Conservation (phyloP, 2,797 vertebrate species). For the Anomalospiza imberbis region DNA sequence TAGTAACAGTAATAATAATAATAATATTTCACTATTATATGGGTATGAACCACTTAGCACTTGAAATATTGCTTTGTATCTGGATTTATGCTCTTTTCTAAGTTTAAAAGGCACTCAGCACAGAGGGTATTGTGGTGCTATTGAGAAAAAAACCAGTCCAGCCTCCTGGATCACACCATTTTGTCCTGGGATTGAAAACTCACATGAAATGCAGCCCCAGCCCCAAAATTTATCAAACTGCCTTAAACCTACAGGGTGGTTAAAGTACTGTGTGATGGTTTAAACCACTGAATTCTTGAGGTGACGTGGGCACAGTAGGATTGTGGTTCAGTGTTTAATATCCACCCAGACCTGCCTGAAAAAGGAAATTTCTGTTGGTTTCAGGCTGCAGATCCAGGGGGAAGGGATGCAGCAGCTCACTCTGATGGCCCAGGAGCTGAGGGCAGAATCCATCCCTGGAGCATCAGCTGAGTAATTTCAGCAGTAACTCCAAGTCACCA, state of each 20-base stretch:
- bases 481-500: background rate
- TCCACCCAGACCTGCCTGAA: background rate
- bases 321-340: fast-evolving
- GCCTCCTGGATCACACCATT: fast-evolving
- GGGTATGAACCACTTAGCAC: background rate
- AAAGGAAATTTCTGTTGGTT: background rate
- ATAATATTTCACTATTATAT: no score
- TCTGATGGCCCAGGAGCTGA: background rate
- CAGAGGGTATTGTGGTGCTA: fast-evolving
- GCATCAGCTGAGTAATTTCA: background rate
- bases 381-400: background rate
- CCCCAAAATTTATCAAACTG: background rate
- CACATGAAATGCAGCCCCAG: fast-evolving
- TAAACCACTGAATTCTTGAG: fast-evolving
- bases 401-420: background rate
- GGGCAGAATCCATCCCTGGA: background rate
- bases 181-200: background rate
- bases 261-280: fast-evolving
- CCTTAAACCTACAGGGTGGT: background rate
- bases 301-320: background rate
- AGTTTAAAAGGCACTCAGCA: background rate
- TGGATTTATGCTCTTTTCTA: background rate
- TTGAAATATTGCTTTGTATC: background rate
- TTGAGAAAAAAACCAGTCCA: background rate
- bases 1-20: background rate